phyloP scores from a whole-genome alignment of 1,140 invertebrate species.

The Platorchestia sp. region DNA sequence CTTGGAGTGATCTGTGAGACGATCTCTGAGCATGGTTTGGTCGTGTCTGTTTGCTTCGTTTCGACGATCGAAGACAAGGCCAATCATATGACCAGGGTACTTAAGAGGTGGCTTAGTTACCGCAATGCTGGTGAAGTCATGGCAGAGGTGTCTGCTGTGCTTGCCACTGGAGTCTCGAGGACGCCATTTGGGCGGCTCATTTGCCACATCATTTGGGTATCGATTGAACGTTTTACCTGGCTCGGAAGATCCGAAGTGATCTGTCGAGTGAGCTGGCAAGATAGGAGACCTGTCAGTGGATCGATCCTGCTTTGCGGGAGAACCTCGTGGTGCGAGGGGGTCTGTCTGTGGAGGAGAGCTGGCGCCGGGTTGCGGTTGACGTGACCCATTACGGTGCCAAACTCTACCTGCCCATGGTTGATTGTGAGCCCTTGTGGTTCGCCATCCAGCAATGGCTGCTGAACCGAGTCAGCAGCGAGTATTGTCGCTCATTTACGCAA shows the following conservation, averaged over 20 bases:
- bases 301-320: too few species aligned
- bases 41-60: too few species aligned
- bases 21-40: too few species aligned
- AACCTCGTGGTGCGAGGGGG: too few species aligned
- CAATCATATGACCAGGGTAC: not conserved
- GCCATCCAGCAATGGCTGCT: not conserved
- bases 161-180: not conserved
- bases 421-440: not conserved
- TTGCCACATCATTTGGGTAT: not conserved
- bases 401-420: not conserved
- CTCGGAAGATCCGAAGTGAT: not conserved
- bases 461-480: not conserved
- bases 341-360: not conserved
- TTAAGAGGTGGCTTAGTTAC: not conserved
- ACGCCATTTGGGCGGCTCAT: not conserved
- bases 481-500: too few species aligned
- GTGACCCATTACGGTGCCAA: not conserved
- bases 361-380: not conserved
- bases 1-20: not conserved
- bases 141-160: not conserved
- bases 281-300: not conserved
- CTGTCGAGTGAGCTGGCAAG: not conserved
- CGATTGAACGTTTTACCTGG: not conserved
- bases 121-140: not conserved
- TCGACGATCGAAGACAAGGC: slow-evolving; percentile 23